A percentile compares a stretch with the other conserved stretches of the same genome.
Evolutionary conservation across 2,888 invertebrate species (phyloP).

Genomic region (Pyrochroa serraticornis): DNA sequence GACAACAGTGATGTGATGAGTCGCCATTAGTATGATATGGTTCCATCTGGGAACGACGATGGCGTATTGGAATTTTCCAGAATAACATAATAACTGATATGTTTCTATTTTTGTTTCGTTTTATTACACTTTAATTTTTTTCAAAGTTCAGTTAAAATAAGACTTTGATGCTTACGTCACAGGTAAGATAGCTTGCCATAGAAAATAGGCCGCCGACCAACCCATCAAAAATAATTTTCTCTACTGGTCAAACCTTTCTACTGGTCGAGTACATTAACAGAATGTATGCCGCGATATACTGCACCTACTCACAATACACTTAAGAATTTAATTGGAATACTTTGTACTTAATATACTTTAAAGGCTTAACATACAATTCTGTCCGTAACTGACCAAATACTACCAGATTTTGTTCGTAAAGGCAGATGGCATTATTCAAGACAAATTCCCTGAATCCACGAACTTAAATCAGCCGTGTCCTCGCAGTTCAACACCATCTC

Average conservation of each 20-base stretch:
- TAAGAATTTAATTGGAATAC: not conserved
- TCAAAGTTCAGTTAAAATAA: too few relatives aligned
- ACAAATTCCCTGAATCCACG: slow-evolving; percentile 88
- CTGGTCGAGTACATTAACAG: not conserved
- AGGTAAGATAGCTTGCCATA: too few relatives aligned
- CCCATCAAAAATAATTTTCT: too few relatives aligned
- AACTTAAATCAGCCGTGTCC: slow-evolving; percentile 79
- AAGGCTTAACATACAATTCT: not conserved
- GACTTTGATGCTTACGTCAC: too few relatives aligned
- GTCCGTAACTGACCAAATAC: not conserved
- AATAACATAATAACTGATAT: too few relatives aligned
- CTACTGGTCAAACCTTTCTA: slow-evolving; percentile 2
- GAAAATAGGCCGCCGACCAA: too few relatives aligned
- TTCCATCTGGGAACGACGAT: too few relatives aligned
- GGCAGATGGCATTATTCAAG: slow-evolving; percentile 62
- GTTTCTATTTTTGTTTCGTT: too few relatives aligned
- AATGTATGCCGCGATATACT: not conserved
- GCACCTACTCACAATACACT: not conserved
- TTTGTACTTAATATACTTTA: slow-evolving; percentile 4
- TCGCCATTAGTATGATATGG: too few relatives aligned
- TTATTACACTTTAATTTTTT: too few relatives aligned
- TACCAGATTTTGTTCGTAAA: not conserved
- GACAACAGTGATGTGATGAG: too few relatives aligned
- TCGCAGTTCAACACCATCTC: slow-evolving; percentile 75
- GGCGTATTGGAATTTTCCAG: too few relatives aligned